A percentile compares a stretch with the other conserved stretches of the same genome.
Conservation (phyloP, 2,888 invertebrate species). For the Cosmorhoe ocellata region DNA sequence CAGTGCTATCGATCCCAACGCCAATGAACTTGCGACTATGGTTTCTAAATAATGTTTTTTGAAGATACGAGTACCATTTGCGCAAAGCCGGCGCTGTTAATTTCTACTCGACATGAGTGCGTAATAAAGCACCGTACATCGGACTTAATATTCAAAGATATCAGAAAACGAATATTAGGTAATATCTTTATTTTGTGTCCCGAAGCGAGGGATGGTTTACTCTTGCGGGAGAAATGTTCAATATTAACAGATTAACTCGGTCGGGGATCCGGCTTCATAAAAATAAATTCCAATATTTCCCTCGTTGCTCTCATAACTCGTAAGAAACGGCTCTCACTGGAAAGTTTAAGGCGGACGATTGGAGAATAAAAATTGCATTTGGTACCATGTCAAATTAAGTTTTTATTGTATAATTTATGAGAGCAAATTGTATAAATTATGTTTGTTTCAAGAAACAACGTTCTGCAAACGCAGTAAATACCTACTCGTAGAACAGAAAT, state of each 20-base stretch:
- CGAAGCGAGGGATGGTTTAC: slow-evolving; percentile 48
- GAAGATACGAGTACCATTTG: too few relatives aligned
- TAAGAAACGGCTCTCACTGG: slow-evolving; percentile 69
- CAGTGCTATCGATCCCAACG: too few relatives aligned
- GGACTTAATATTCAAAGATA: slow-evolving; percentile 22
- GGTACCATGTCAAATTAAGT: slow-evolving; percentile 72
- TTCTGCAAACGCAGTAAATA: background rate
- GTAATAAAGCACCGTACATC: background rate
- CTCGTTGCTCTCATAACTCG: slow-evolving; percentile 72
- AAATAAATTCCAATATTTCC: slow-evolving; percentile 75
- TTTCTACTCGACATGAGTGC: background rate
- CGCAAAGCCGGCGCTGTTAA: background rate
- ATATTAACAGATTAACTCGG: slow-evolving; percentile 77
- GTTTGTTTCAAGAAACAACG: slow-evolving; percentile 37
- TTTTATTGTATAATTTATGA: slow-evolving; percentile 71
- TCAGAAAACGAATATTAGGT: slow-evolving; percentile 20
- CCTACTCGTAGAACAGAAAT: too few relatives aligned
- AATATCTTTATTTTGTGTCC: slow-evolving; percentile 27
- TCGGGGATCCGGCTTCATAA: slow-evolving; percentile 68
- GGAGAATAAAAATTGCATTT: slow-evolving; percentile 76
- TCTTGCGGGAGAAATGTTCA: slow-evolving; percentile 67
- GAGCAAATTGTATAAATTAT: slow-evolving; percentile 31
- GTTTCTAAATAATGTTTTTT: too few relatives aligned
- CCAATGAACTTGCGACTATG: too few relatives aligned
- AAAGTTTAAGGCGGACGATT: slow-evolving; percentile 74